Percentiles rank a stretch among this genome's conserved stretches.
These are phyloP conservation scores for Diogma glabrata DNA, from an alignment of 2,888 invertebrate species.

Conservation along the genomic window DNA sequence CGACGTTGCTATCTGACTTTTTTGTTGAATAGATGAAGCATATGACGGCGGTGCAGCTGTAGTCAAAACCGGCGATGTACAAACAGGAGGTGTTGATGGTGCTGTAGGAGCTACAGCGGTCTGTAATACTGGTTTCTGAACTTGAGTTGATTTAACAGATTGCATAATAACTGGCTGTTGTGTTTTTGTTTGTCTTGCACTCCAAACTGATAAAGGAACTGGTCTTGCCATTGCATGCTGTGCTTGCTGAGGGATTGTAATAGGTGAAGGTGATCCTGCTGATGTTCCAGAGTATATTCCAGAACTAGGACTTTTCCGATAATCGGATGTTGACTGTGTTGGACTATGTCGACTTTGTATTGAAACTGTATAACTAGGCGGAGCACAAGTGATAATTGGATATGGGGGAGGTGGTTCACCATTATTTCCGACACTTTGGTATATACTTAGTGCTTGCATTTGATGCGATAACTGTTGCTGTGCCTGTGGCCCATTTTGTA, in stretches of 20 bases:
- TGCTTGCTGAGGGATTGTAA: conserved; percentile 54
- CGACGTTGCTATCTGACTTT: conserved; percentile 37
- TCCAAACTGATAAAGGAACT: conserved; percentile 74
- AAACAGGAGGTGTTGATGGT: conserved; percentile 47
- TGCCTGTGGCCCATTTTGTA: conserved; percentile 67
- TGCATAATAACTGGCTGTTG: conserved; percentile 95
- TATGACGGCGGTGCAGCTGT: conserved; percentile 67
- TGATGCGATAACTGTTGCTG: conserved; percentile 82
- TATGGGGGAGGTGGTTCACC: conserved; percentile 59
- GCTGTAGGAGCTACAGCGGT: conserved; percentile 89
- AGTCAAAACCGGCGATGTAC: conserved; percentile 35
- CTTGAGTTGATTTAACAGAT: conserved; percentile 90
- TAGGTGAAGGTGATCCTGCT: conserved; percentile 73
- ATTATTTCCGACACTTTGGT: conserved; percentile 48
- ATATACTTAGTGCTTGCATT: conserved; percentile 74
- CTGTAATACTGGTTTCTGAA: conserved; percentile 87
- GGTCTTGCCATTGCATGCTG: conserved; percentile 60
- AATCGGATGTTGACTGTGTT: conserved; percentile 63
- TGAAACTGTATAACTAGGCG: conserved; percentile 73
- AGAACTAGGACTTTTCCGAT: conserved; percentile 75
- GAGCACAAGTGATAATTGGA: conserved; percentile 55
- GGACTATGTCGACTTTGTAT: conserved; percentile 82
- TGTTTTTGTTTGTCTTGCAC: conserved; percentile 71
- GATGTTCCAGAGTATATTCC: conserved; percentile 78
- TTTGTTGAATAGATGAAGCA: conserved; percentile 68